Base-by-base conservation (phyloP, 2,888 invertebrate species). In the Pilophorus perplexus region DNA sequence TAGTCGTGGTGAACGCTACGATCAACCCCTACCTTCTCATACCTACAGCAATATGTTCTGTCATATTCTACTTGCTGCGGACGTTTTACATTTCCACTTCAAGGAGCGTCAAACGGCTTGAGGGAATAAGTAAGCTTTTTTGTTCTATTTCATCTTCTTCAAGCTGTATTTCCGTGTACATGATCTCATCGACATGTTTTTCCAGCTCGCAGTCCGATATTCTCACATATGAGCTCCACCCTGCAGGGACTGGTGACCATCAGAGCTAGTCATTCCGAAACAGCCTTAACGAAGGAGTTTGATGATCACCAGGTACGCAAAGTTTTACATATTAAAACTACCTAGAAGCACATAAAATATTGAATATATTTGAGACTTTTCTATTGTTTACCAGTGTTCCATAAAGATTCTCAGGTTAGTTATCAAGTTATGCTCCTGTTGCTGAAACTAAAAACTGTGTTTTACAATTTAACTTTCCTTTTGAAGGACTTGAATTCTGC, bases 181-280 rank as follows among this genome's bases (percentile, higher is more conserved):
- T 5, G 3, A 23, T 48, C 6, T 27, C 27, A 33, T 6, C 12
- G 27, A 38, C 8, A 25, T 25, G 12, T 22, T 40, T 48, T 66
- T 50, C 2, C 48, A 91, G 91, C 92, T 69, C 87, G 94, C 67
- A 94, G 93, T 73, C 96, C 97, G 0, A 91, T 97, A n/a, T 97
- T 94, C 79, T 89, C 90, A 2, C 94, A 96, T 75, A 79, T 97
- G 74, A 90, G 88, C 75, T 90, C 94, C 27, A 87, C 93, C 0
- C 80, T 97, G 4, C 89, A 90, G 76, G 97, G 97, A 0, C 80
- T 97, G 68, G 85, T 92, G 0, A 94, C 95, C 0, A 93, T 97
- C 57, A 83, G 96, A 60, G 91, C 94, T 0, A 94, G 91, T 75
- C 84, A 85, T 2, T 90, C 90, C 0, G 88, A 92, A 75, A 82